Percentiles rank a stretch among this genome's conserved stretches.
phyloP scores from a whole-genome alignment of 2,113 vertebrate genomes.

The Anseranas semipalmata region DNA sequence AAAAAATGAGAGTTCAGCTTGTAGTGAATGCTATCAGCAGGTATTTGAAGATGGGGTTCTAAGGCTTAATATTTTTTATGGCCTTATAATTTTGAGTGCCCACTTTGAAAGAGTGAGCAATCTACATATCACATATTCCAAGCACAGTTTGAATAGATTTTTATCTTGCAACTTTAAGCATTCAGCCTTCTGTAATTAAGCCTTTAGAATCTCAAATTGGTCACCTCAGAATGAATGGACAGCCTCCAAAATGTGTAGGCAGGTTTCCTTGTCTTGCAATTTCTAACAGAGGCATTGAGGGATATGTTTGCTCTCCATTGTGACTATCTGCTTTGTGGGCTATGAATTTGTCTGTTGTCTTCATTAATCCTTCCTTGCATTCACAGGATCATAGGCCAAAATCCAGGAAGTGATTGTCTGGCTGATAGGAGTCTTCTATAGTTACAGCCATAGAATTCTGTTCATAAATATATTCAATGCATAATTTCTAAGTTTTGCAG shows the following conservation, averaged over 20 bases:
- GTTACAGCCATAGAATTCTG: neutral
- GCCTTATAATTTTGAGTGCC: neutral
- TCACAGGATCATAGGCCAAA: neutral
- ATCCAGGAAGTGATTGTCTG: neutral
- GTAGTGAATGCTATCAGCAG: neutral
- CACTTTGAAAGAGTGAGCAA: neutral
- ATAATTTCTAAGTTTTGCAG: neutral
- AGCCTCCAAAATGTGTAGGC: neutral
- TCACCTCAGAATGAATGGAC: neutral
- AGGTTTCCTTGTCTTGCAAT: neutral
- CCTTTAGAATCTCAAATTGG: neutral
- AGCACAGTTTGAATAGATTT: neutral
- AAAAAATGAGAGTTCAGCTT: neutral
- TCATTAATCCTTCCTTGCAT: neutral
- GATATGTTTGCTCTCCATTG: fast-evolving
- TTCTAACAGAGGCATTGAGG: neutral
- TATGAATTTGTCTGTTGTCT: neutral
- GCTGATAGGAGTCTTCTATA: neutral
- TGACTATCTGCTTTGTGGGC: neutral
- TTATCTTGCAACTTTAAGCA: neutral
- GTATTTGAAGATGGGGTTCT: neutral
- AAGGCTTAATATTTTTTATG: neutral
- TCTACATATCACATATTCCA: neutral
- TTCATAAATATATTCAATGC: neutral
- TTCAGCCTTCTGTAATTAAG: neutral